Conservation (phyloP, 2,888 invertebrate species). For the Caenorhabditis sulstoni region DNA sequence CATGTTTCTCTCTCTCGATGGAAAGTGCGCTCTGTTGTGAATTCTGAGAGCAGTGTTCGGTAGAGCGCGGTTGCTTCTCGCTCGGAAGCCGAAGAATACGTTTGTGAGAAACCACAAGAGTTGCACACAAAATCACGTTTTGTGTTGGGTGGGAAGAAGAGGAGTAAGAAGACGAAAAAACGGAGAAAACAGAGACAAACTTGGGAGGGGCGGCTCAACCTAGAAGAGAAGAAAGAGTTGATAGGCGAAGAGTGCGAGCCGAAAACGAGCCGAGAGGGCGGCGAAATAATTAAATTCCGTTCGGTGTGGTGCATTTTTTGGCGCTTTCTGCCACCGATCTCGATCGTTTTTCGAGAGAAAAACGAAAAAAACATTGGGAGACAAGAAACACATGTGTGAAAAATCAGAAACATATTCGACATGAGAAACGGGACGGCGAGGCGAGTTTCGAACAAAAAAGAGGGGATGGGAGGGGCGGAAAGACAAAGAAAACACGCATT, state of each 20-base stretch:
- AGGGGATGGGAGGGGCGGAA: no score
- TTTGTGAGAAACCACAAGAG: no score
- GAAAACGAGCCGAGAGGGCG: conserved; percentile 44
- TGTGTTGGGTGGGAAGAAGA: not conserved
- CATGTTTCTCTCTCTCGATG: no score
- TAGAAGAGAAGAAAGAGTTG: conserved; percentile 24
- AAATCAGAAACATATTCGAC: conserved; percentile 49
- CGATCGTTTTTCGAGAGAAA: conserved; percentile 3
- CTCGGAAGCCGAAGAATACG: no score
- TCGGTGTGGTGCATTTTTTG: conserved; percentile 54
- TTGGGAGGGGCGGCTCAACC: conserved; percentile 12
- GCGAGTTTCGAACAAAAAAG: conserved; percentile 12
- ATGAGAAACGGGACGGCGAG: not conserved
- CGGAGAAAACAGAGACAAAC: conserved; percentile 35
- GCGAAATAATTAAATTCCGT: conserved; percentile 60
- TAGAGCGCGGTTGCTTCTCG: no score
- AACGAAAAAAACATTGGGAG: conserved; percentile 34
- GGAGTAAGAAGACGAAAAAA: conserved; percentile 17
- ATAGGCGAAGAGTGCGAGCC: conserved; percentile 39
- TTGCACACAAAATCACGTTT: conserved; percentile 28
- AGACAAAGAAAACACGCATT: conserved; percentile 25
- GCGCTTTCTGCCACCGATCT: conserved; percentile 15
- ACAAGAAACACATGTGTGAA: conserved; percentile 58
- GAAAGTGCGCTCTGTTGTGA: no score
- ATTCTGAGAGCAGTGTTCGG: no score